Conservation (phyloP, 2,113 vertebrate species). For the Alces alces region DNA sequence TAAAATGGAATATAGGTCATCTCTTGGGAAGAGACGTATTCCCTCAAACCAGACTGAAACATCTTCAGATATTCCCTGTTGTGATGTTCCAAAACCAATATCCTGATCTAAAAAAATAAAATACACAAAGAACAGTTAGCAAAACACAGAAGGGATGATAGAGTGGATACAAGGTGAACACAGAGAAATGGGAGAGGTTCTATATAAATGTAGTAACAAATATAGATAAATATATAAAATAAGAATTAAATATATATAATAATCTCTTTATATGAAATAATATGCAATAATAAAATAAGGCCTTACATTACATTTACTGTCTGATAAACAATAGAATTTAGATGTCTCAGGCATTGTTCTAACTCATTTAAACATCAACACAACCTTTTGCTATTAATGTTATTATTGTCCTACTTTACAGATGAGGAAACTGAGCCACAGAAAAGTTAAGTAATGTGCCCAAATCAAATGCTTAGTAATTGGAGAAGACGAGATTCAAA, state of each 20-base stretch:
- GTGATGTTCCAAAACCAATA: constrained; percentile 16
- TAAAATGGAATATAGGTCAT: not conserved
- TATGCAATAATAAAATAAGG: not conserved
- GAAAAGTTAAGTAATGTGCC: not conserved
- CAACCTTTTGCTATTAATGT: not conserved
- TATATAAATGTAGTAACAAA: not conserved
- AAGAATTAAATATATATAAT: not conserved
- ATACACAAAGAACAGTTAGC: not conserved
- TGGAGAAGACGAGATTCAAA: not conserved
- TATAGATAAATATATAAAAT: not conserved
- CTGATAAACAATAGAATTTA: not conserved
- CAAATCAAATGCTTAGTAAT: not conserved
- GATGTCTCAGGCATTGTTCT: not conserved
- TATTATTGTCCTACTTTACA: not conserved
- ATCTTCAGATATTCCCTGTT: not conserved
- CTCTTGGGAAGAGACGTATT: not conserved
- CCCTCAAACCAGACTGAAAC: not conserved
- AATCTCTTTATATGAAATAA: not conserved
- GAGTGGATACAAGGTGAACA: not conserved
- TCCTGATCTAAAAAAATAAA: constrained; percentile 24
- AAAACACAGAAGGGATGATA: not conserved
- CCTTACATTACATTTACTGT: not conserved
- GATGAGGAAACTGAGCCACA: not conserved
- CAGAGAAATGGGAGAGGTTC: not conserved
- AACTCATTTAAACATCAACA: not conserved